Base-by-base conservation (phyloP, 2,797 vertebrate species). In the Lagodon rhomboides region DNA sequence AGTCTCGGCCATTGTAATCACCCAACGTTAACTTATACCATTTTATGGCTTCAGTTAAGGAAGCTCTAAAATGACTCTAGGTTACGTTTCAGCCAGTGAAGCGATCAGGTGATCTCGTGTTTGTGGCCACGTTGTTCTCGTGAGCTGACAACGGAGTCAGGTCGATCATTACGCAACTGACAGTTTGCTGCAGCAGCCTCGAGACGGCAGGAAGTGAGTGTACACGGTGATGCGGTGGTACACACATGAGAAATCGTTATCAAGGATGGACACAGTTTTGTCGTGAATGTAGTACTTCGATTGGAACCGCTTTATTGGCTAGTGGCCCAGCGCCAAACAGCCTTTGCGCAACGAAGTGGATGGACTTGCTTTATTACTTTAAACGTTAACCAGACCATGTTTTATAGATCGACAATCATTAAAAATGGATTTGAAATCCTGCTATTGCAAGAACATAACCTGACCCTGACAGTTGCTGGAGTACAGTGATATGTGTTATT, bases 131-230 rank as follows among this genome's bases (percentile, higher is more conserved):
- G 69, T 20, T 66, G 62, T 56, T 74, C 65, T 77, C 23, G 51
- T 80, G 79, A 68, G 46, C 50, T 61, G 66, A 70, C 68, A 30
- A 3, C 10, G 4, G 49, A 63, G 59, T 62, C 54, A 55, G 71
- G 50, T 73, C 27, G 20, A 9, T 67, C 44, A 70, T 91, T 85
- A 67, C 80, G 80, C 47, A 87, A 86, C 25, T 27, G 62, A 7
- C 63, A 38, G 61, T 67, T 72, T 9, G 56, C 56, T n/a, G 68
- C 58, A 11, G 30, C 25, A 46, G 50, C 58, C 10, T 27, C n/a
- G 5, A 46, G 60, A 70, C 13, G 3, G 4, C 44, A 64, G 16
- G 38, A 17, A 3, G 34, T 49, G 4, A 38, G 8, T 46, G 46
- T 18, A 60, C 22, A 43, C 15, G 4, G 27, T 11, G 20, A 13